Evolutionary conservation across 1,140 invertebrate genomes (phyloP).

Genomic region (Rhynchophorus ferrugineus): DNA sequence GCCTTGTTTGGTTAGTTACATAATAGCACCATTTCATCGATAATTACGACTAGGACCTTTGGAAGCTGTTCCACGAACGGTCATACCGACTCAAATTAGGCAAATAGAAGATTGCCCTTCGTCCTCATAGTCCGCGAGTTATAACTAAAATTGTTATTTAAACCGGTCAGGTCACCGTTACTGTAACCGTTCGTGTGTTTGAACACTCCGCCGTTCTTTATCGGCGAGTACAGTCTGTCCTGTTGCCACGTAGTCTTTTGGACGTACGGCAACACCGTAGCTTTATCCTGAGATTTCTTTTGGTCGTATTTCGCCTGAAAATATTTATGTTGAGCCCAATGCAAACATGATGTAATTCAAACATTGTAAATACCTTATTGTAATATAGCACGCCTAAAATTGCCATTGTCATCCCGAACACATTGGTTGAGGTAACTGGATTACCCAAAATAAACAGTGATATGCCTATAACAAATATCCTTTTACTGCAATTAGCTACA

Average conservation of each 20-base stretch:
- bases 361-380: slow-evolving; percentile 63
- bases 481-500: slow-evolving; percentile 91
- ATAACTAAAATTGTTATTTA: slow-evolving; percentile 23
- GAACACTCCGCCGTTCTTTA: slow-evolving; percentile 1
- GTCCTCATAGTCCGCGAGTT: slow-evolving; percentile 18
- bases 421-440: slow-evolving; percentile 81
- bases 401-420: slow-evolving; percentile 86
- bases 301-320: slow-evolving; percentile 68
- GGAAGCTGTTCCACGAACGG: no score
- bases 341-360: no score
- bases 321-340: not conserved
- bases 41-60: no score
- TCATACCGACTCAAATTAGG: no score
- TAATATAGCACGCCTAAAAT: slow-evolving; percentile 85
- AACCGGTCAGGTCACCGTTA: slow-evolving; percentile 10
- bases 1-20: no score
- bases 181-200: slow-evolving; percentile 14
- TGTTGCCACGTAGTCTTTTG: slow-evolving; percentile 35
- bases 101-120: slow-evolving; percentile 23
- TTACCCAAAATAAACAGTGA: slow-evolving; percentile 86
- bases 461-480: slow-evolving; percentile 86
- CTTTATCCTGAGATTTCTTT: slow-evolving; percentile 46
- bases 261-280: slow-evolving; percentile 47
- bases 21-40: no score
- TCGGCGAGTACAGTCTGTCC: slow-evolving; percentile 1